Base-by-base conservation (phyloP, 2,113 vertebrate genomes). In the Oryzias javanicus region DNA sequence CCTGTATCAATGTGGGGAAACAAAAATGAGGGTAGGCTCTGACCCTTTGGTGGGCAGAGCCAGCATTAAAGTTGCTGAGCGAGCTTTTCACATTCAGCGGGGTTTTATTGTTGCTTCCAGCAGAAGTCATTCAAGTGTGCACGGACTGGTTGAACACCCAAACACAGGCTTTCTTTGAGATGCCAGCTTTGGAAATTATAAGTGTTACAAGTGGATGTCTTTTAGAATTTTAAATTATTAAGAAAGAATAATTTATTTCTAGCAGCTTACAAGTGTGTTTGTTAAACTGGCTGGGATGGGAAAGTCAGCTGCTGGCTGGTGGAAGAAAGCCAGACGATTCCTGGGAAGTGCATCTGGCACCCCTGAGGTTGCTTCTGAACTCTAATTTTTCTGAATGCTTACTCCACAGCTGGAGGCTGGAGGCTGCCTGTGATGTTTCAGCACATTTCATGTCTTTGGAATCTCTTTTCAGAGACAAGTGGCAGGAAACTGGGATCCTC, bases 41-140 rank as follows among this genome's bases (percentile, higher is more conserved):
- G 81, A 86, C 76, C 82, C 60, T 55, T 80, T 74, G 82, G 81
- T 88, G 85, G 25, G 70, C 69, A 18, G 67, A 58, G 79, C 84
- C 79, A 82, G 86, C 78, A 72, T 57, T 77, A 83, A 85, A 89
- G 79, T 73, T 85, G 89, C 90, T 90, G 90, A 91, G 74, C 62
- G 76, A 80, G 84, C 73, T 49, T 53, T 89, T 88, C 59, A 63
- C 76, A 70, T 87, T 74, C 67, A 84, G 66, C 80, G 68, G 6
- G 54, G 55, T 62, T 86, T 82, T 87, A 86, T 68, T 68, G 79
- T 82, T 53, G 55, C 24, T 14, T 70, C 86, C 85, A 84, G 83
- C 81, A 80, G 64, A 84, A 81, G 68, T 53, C 17, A 64, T 60
- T 61, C 0, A 5, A 67, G 59, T 48, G 40, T 40, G 25, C 18